These are phyloP conservation scores for Isoperla grammatica DNA, from an alignment of 2,888 invertebrate genomes.

Conservation along the genomic window DNA sequence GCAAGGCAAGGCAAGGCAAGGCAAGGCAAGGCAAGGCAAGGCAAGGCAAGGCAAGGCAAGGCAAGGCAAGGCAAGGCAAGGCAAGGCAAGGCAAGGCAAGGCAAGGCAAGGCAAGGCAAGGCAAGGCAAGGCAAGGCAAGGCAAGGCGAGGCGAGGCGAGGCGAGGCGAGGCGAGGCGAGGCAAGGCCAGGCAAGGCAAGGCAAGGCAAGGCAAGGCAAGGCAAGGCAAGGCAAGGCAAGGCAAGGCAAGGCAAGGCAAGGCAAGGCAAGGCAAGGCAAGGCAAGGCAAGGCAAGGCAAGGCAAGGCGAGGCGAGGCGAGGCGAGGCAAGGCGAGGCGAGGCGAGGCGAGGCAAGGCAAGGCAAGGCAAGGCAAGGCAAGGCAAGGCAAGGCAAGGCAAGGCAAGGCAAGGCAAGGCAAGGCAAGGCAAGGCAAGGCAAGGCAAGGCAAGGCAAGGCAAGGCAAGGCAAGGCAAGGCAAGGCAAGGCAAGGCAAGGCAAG, in stretches of 20 bases:
- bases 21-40: conserved; percentile 4
- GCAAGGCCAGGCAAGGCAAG: conserved; percentile 2
- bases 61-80: conserved; percentile 4
- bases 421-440: conserved; percentile 7
- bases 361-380: conserved; percentile 4
- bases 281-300: conserved; percentile 4
- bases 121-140: conserved; percentile 4
- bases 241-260: conserved; percentile 4
- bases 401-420: conserved; percentile 4
- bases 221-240: conserved; percentile 4
- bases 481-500: conserved; percentile 4
- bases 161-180: conserved; percentile 6
- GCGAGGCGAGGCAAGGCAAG: conserved; percentile 5
- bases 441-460: not conserved
- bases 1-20: conserved; percentile 4
- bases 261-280: conserved; percentile 4
- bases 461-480: conserved; percentile 4
- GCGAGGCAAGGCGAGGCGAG: conserved; percentile 6
- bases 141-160: conserved; percentile 4
- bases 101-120: conserved; percentile 4
- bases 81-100: conserved; percentile 4
- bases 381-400: conserved; percentile 4
- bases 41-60: conserved; percentile 3
- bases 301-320: conserved; percentile 6
- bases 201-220: conserved; percentile 4